phyloP scores from a whole-genome alignment of 1,140 invertebrate genomes.

The Drosophila arawakana region DNA sequence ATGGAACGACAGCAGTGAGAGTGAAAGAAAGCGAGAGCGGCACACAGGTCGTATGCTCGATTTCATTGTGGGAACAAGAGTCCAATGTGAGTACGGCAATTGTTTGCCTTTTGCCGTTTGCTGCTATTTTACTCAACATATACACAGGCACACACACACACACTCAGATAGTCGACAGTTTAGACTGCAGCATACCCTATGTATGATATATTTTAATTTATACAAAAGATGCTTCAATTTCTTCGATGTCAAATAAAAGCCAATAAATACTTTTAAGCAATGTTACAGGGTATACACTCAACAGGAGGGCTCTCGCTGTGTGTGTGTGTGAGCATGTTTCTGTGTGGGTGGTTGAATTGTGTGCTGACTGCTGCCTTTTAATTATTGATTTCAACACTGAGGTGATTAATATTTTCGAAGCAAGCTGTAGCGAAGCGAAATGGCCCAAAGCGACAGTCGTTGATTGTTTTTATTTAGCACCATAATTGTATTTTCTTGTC shows the following conservation, averaged over 20 bases:
- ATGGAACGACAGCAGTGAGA: too few species aligned
- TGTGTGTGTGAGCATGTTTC: neutral
- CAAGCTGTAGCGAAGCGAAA: slow-evolving; percentile 25
- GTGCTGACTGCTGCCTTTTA: slow-evolving; percentile 59
- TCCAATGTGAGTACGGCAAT: slow-evolving; percentile 18
- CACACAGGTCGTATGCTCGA: slow-evolving; percentile 50
- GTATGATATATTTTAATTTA: too few species aligned
- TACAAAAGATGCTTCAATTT: too few species aligned
- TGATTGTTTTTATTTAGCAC: slow-evolving; percentile 66
- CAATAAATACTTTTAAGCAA: neutral
- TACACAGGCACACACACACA: neutral
- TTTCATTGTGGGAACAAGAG: slow-evolving; percentile 34
- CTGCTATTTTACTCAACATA: slow-evolving; percentile 20
- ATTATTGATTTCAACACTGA: slow-evolving; percentile 73
- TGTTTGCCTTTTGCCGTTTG: slow-evolving; percentile 47
- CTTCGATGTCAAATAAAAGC: too few species aligned
- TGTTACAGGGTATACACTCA: slow-evolving; percentile 12
- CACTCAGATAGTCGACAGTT: neutral
- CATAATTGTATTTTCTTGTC: slow-evolving; percentile 77
- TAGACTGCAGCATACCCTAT: neutral
- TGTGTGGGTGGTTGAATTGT: slow-evolving; percentile 5
- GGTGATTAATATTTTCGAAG: slow-evolving; percentile 72
- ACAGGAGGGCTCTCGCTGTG: neutral
- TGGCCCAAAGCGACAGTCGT: slow-evolving; percentile 45
- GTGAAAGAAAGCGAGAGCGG: slow-evolving; percentile 8